Evolutionary conservation across 1,140 invertebrate genomes (phyloP), one percentile per base, ranked within the genome.

Genomic region (Aphelenchoides avenae): DNA sequence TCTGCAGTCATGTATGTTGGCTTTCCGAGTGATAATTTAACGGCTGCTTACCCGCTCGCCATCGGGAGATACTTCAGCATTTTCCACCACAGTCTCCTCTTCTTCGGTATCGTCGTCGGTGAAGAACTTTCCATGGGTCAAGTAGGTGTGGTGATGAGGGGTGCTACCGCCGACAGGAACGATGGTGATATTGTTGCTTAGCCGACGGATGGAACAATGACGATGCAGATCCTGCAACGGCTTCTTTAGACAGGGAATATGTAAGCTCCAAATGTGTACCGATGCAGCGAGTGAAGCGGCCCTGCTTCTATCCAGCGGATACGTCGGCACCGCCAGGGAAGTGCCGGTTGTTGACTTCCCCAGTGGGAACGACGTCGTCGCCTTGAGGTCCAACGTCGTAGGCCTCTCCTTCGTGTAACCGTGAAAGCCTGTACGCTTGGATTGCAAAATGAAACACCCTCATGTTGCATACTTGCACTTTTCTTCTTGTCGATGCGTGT

Each of bases 181-280:
- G n/a, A 52, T 55, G 13, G 60, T 36, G 39, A 66, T 68, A 11
- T 43, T 7, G 24, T 56, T 50, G 22, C 15, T 27, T 56, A 26
- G 5, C 26, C 52, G n/a, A 5, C 15, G 44, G 31, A 3, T 53
- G 18, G 22, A 20, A 15, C 30, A 20, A 22, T 52, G 18, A 11
- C 11, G 20, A n/a, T 40, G 33, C 47, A 13, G n/a, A 11, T 24
- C 37, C 18, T 49, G 33, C n/a, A 46, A 47, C 33, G 47, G 26
- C 27, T 26, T n/a, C n/a, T n/a, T n/a, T n/a, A n/a, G n/a, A n/a
- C n/a, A 22, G 20, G 39, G 7, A 41, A 41, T 41, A 18, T 7
- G 7, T 41, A 7, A 18, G 26, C 3, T 4, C 3, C 39, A 3
- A 41, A 24, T 7, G 20, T 18, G 3, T 3, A 22, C 27, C 27